Conservation (phyloP, 2,113 vertebrate genomes). For the Coreoperca whiteheadi region DNA sequence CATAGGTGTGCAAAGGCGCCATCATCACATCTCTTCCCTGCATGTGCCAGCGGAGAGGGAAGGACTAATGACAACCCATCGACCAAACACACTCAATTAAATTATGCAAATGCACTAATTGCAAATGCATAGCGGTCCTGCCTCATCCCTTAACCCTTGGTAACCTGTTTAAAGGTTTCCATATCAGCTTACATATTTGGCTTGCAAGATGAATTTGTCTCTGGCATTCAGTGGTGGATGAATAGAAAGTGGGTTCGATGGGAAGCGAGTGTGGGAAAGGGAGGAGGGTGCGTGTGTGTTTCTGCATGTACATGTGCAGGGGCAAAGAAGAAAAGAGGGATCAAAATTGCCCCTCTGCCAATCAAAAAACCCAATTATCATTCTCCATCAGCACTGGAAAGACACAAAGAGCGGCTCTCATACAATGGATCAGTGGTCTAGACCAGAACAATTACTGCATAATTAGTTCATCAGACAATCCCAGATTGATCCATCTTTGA, state of each 20-base stretch:
- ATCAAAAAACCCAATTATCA: conserved; percentile 77
- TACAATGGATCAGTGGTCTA: conserved; percentile 72
- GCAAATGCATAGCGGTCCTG: conserved; percentile 57
- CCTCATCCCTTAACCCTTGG: conserved; percentile 73
- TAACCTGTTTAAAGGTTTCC: conserved; percentile 63
- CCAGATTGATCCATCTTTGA: conserved; percentile 74
- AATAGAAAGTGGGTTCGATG: conserved; percentile 29
- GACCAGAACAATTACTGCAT: conserved; percentile 76
- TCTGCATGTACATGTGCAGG: conserved; percentile 15
- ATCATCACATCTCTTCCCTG: neutral
- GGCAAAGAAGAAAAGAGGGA: conserved; percentile 55
- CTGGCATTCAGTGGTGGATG: conserved; percentile 20
- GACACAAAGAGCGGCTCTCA: conserved; percentile 65
- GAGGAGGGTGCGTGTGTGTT: conserved; percentile 18
- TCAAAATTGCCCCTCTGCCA: conserved; percentile 70
- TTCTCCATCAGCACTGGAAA: conserved; percentile 64
- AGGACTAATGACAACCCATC: conserved; percentile 62
- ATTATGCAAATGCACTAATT: conserved; percentile 82
- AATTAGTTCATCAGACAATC: conserved; percentile 78
- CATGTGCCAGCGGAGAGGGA: conserved; percentile 10
- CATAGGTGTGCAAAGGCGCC: neutral
- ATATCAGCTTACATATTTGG: conserved; percentile 18
- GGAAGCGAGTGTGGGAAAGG: conserved; percentile 8
- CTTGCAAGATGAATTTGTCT: conserved; percentile 30
- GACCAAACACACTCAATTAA: conserved; percentile 76